phyloP scores from a whole-genome alignment of 2,888 invertebrate genomes.

The Melieria picta region DNA sequence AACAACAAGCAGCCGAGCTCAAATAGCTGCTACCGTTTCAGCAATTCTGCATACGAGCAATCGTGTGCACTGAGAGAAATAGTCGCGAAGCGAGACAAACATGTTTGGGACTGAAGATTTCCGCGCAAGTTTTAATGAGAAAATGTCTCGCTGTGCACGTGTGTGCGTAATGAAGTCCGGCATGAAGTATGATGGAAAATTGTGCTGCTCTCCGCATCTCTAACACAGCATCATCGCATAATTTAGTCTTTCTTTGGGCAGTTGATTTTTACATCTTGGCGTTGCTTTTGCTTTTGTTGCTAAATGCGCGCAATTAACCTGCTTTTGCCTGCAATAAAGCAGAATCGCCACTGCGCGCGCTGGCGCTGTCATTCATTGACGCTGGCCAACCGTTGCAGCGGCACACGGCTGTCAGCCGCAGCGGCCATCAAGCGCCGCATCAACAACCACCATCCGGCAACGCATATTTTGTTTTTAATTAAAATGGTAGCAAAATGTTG shows the following conservation, averaged over 20 bases:
- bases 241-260: too few species aligned
- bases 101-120: too few species aligned
- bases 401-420: conserved; percentile 1
- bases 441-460: conserved; percentile 19
- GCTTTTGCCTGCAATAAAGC: conserved; percentile 38
- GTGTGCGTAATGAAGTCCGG: conserved; percentile 43
- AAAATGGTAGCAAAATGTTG: conserved; percentile 35
- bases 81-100: too few species aligned
- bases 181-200: conserved; percentile 54
- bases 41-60: too few species aligned
- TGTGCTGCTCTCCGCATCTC: conserved; percentile 33
- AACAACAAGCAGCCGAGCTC: too few species aligned
- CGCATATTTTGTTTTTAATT: conserved; percentile 44
- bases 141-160: too few species aligned
- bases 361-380: background rate
- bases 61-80: too few species aligned
- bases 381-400: conserved; percentile 14
- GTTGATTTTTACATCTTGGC: background rate
- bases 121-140: too few species aligned
- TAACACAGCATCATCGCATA: conserved; percentile 40
- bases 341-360: too few species aligned
- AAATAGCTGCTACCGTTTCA: too few species aligned
- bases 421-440: background rate
- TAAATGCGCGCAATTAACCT: conserved; percentile 52
- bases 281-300: conserved; percentile 14